Evolutionary conservation across 2,113 vertebrate genomes (phyloP).

Genomic region (Gymnarchus niloticus): DNA sequence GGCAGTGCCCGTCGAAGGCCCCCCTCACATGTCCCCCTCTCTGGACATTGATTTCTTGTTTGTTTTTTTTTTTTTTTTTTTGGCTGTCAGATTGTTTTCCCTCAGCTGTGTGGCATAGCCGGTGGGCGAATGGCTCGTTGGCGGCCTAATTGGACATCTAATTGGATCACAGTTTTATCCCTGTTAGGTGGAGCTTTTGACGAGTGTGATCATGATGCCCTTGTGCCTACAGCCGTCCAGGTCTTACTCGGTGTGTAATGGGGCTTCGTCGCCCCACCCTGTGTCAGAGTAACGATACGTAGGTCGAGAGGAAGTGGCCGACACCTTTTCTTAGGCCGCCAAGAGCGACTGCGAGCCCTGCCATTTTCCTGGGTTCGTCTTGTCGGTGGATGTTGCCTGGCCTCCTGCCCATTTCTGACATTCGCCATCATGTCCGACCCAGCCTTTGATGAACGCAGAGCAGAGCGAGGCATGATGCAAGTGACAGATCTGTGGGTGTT

Average conservation of each 20-base stretch:
- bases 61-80: slow-evolving; percentile 53
- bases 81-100: slow-evolving; percentile 65
- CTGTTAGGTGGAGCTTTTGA: slow-evolving; percentile 61
- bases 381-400: background rate
- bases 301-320: background rate
- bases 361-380: background rate
- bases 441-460: background rate
- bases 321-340: too few species aligned
- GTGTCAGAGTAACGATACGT: background rate
- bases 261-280: slow-evolving; percentile 48
- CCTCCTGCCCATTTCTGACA: background rate
- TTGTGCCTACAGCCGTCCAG: slow-evolving; percentile 39
- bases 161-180: slow-evolving; percentile 77
- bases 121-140: slow-evolving; percentile 66
- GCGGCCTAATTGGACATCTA: slow-evolving; percentile 75
- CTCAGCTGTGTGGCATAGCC: slow-evolving; percentile 57
- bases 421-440: background rate
- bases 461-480: background rate
- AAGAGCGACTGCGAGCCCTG: too few species aligned
- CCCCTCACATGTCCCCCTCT: slow-evolving; percentile 30
- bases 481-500: background rate
- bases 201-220: slow-evolving; percentile 26
- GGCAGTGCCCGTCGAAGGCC: slow-evolving; percentile 32
- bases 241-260: slow-evolving; percentile 60
- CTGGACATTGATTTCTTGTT: slow-evolving; percentile 68